These are phyloP conservation scores for Dolichallabes microphthalmus DNA, from an alignment of 2,113 vertebrate genomes.

Conservation along the genomic window DNA sequence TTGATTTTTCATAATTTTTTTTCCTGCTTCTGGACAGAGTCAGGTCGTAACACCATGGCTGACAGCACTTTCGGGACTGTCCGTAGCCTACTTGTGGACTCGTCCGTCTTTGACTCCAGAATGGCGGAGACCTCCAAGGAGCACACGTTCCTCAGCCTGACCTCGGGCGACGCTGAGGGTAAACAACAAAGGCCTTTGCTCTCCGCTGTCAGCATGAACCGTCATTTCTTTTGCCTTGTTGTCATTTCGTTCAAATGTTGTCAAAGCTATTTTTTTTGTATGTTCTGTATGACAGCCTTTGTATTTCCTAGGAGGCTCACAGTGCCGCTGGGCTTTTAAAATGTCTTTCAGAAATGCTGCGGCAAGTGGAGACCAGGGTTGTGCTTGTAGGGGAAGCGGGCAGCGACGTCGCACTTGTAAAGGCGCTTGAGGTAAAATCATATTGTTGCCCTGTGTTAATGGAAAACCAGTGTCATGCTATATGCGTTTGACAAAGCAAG, in stretches of 20 bases:
- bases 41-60: constrained; percentile 75
- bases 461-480: background rate
- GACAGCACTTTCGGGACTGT: constrained; percentile 76
- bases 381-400: constrained; percentile 85
- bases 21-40: constrained; percentile 58
- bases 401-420: constrained; percentile 75
- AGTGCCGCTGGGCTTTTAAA: constrained; percentile 43
- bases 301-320: constrained; percentile 25
- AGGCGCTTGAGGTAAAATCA: constrained; percentile 85
- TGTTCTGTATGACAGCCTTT: background rate
- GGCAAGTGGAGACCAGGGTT: constrained; percentile 86
- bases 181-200: constrained; percentile 48
- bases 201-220: constrained; percentile 4
- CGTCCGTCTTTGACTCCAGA: constrained; percentile 87
- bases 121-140: constrained; percentile 84
- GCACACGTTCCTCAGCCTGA: constrained; percentile 67
- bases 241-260: constrained; percentile 5
- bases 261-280: background rate
- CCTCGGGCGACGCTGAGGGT: constrained; percentile 79
- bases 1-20: background rate
- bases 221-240: constrained; percentile 1
- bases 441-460: background rate
- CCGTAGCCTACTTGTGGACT: constrained; percentile 84
- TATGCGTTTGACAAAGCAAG: background rate
- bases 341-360: constrained; percentile 80